A percentile compares a stretch with the other conserved stretches of the same genome.
Evolutionary conservation across 2,113 vertebrate genomes (phyloP).

Genomic region (Ammospiza caudacuta): DNA sequence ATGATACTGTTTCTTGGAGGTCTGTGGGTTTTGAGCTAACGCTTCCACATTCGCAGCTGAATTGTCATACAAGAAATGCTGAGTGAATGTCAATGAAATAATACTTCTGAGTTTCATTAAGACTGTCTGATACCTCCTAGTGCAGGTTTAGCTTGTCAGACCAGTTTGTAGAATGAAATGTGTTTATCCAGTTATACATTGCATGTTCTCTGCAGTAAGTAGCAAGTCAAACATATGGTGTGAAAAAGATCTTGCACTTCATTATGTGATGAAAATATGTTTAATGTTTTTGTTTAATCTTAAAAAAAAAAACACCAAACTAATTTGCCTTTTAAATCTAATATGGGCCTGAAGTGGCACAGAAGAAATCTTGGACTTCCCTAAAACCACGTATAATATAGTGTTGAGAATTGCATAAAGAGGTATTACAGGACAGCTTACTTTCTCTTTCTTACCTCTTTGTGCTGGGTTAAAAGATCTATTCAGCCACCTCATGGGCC

Average conservation of each 20-base stretch:
- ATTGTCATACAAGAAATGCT: not conserved
- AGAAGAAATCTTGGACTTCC: not conserved
- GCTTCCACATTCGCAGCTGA: not conserved
- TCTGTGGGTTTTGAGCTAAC: not conserved
- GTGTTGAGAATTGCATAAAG: not conserved
- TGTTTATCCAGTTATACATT: constrained; percentile 14
- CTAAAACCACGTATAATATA: not conserved
- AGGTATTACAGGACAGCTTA: not conserved
- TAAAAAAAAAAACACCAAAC: not conserved
- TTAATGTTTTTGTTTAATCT: constrained; percentile 40
- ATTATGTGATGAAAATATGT: constrained; percentile 18
- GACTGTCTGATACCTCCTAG: constrained; percentile 7
- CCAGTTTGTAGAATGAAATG: constrained; percentile 25
- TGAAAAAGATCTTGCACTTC: not conserved
- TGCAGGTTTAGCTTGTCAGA: constrained; percentile 43
- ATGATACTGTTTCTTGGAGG: constrained; percentile 2
- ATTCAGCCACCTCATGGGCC: not conserved
- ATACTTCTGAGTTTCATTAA: constrained; percentile 27
- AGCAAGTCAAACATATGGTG: constrained; percentile 39
- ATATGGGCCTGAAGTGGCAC: not conserved
- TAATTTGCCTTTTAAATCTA: constrained; percentile 9
- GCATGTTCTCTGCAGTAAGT: not conserved
- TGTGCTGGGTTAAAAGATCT: not conserved
- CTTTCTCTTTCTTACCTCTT: not conserved
- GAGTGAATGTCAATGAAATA: constrained; percentile 14